Percentiles rank a stretch among this genome's conserved stretches.
phyloP scores from a whole-genome alignment of 2,113 vertebrate genomes.

The Etheostoma cragini region DNA sequence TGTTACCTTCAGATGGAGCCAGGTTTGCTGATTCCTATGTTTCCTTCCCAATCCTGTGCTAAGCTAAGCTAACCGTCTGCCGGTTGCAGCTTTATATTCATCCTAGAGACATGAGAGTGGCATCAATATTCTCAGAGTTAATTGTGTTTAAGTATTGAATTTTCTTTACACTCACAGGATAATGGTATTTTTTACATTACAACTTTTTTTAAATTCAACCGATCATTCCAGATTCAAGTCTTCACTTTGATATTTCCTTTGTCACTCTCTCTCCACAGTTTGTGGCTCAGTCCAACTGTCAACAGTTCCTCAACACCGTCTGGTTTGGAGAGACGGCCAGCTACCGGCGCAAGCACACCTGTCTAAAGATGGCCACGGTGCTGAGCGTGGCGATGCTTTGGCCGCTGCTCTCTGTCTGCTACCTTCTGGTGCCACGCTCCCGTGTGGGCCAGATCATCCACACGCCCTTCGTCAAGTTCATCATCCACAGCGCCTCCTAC shows the following conservation, averaged over 20 bases:
- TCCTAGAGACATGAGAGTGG: background rate
- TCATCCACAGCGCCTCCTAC: slow-evolving; percentile 98
- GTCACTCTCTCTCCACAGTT: slow-evolving; percentile 84
- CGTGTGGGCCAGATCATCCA: slow-evolving; percentile 96
- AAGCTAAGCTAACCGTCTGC: background rate
- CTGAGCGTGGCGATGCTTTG: slow-evolving; percentile 93
- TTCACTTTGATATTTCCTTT: background rate
- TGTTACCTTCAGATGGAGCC: background rate
- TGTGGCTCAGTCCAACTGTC: slow-evolving; percentile 98
- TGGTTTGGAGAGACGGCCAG: slow-evolving; percentile 99
- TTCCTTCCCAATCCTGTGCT: background rate
- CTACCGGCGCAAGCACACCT: slow-evolving; percentile 96
- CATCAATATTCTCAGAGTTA: background rate
- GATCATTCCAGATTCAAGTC: background rate
- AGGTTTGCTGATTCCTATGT: background rate
- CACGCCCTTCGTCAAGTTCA: slow-evolving; percentile 98
- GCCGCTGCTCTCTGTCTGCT: slow-evolving; percentile 95
- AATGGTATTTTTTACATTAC: too few relatives aligned
- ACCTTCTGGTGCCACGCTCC: slow-evolving; percentile 95
- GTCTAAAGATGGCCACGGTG: slow-evolving; percentile 95
- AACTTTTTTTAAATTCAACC: too few relatives aligned
- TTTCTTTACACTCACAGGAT: too few relatives aligned
- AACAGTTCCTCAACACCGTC: slow-evolving; percentile 98
- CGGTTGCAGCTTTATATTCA: background rate
- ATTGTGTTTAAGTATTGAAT: too few relatives aligned